Conservation (phyloP, 2,888 invertebrate genomes). For the Maniola hyperantus region DNA sequence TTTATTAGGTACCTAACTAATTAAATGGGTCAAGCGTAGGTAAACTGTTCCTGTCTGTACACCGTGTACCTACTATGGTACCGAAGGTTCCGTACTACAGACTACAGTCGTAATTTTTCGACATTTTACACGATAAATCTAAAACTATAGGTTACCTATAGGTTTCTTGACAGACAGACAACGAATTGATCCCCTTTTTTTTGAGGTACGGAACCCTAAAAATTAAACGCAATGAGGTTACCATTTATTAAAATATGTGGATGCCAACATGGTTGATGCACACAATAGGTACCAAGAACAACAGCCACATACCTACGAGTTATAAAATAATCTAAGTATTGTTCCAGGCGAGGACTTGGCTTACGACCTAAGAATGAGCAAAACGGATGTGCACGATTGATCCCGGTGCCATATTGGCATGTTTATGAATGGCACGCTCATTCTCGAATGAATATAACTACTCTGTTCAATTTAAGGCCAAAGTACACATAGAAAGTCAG, state of each 20-base stretch:
- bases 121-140: too few species aligned
- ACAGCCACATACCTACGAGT: conserved; percentile 22
- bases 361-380: conserved; percentile 51
- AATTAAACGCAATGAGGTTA: conserved; percentile 3
- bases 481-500: not conserved
- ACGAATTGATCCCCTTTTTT: too few species aligned
- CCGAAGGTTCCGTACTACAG: too few species aligned
- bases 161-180: too few species aligned
- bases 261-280: conserved; percentile 15
- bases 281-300: conserved; percentile 13
- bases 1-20: not conserved
- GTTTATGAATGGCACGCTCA: conserved; percentile 64
- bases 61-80: not conserved
- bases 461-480: conserved; percentile 40
- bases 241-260: conserved; percentile 3
- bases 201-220: too few species aligned
- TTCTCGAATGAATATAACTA: conserved; percentile 41
- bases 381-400: conserved; percentile 72
- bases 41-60: not conserved
- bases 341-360: conserved; percentile 54
- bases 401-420: conserved; percentile 66
- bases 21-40: conserved; percentile 18
- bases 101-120: too few species aligned
- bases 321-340: conserved; percentile 54
- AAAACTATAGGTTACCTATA: too few species aligned